Conservation (phyloP, 2,888 invertebrate genomes). For the Thereva nobilitata region DNA sequence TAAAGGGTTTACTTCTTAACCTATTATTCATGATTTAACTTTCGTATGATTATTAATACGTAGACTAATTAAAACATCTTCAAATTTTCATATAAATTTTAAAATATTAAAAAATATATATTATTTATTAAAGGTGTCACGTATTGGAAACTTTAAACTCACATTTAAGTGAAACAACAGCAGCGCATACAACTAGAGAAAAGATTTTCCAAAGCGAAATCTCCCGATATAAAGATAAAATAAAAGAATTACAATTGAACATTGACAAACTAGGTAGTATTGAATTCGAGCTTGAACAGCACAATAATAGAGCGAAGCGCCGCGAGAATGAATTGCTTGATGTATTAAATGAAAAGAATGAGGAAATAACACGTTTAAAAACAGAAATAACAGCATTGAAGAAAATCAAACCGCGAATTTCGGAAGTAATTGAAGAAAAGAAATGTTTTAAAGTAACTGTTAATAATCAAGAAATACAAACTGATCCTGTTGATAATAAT, state of each 20-base stretch:
- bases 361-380: constrained; percentile 45
- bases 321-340: constrained; percentile 64
- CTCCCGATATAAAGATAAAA: constrained; percentile 45
- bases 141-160: constrained; percentile 44
- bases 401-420: neutral
- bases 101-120: neutral
- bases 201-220: constrained; percentile 59
- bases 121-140: constrained; percentile 44
- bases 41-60: no score
- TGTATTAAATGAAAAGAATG: constrained; percentile 57
- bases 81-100: no score
- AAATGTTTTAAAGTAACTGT: neutral
- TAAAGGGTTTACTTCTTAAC: no score
- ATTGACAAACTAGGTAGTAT: constrained; percentile 50
- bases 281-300: constrained; percentile 62
- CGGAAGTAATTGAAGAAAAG: neutral
- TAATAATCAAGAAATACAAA: no score
- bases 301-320: constrained; percentile 60
- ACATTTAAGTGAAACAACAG: constrained; percentile 46
- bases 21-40: no score
- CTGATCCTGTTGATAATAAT: neutral
- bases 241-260: constrained; percentile 49
- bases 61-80: no score
- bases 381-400: constrained; percentile 7
- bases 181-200: constrained; percentile 56